Evolutionary conservation across 2,113 vertebrate species (phyloP), one percentile per base, ranked within the genome.

Genomic region (Crypturellus undulatus): DNA sequence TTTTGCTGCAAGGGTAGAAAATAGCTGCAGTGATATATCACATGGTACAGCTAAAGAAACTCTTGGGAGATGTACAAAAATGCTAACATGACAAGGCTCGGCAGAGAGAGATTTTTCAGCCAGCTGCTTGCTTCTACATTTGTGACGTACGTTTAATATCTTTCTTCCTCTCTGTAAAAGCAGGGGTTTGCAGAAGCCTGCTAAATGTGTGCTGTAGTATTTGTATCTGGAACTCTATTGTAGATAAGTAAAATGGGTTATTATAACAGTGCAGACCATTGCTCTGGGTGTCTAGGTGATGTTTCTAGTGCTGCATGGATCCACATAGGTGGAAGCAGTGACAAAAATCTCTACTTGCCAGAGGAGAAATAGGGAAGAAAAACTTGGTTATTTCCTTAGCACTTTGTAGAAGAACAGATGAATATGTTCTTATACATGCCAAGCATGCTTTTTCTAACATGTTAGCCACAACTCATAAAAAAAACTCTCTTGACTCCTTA

Each of bases 1-100:
- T 72, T 97, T 94, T 94, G 60, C 89, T 92, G 60, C 65, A 76
- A 88, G 78, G 81, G 73, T 82, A 96, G 88, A 83, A 95, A 93
- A 90, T 73, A 90, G 90, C 80, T 94, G 81, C 94, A 91, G 93
- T 94, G 95, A 96, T 97, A 95, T 95, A 79, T 86, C 93, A 96
- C 83, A 80, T 95, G 94, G 82, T 94, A 71, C 63, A 95, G 79
- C 91, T 79, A 79, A 93, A 96, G 91, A 87, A 96, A 63, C 81
- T 85, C 95, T 92, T 89, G 88, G 67, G 96, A 98, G 84, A 91
- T 60, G 93, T 69, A 73, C 51, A 89, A 54, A 89, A 96, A 95
- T 94, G 34, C 95, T 90, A 97, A 93, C 80, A 88, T 62, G 92
- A 87, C 77, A 90, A 62, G 76, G 84, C 93, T 93, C 92, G 52